phyloP scores from a whole-genome alignment of 2,113 vertebrate species.

The Paralichthys olivaceus region DNA sequence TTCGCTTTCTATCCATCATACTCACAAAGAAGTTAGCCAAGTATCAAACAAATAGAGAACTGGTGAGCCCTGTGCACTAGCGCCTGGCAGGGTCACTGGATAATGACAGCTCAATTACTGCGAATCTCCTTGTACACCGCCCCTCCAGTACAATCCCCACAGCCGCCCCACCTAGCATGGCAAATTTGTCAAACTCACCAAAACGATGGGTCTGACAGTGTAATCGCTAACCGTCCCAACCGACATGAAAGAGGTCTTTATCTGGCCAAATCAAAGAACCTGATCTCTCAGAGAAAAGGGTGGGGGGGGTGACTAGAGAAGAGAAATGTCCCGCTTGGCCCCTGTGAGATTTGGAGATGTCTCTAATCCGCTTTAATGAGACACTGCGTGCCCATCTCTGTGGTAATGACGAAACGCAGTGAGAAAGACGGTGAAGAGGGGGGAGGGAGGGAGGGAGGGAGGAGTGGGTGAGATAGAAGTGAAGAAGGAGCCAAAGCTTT shows the following conservation, averaged over 20 bases:
- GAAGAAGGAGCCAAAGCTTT: constrained; percentile 79
- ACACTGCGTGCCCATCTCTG: constrained; percentile 81
- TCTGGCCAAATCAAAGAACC: constrained; percentile 82
- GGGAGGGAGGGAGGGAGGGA: constrained; percentile 49
- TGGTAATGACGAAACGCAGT: constrained; percentile 73
- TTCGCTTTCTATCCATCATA: constrained; percentile 74
- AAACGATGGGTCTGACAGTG: constrained; percentile 79
- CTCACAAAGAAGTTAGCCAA: constrained; percentile 86
- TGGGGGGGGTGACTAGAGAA: constrained; percentile 32
- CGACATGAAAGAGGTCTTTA: constrained; percentile 83
- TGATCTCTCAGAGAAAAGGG: constrained; percentile 75
- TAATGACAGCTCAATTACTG: constrained; percentile 88
- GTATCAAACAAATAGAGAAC: constrained; percentile 88
- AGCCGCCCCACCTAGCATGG: constrained; percentile 64
- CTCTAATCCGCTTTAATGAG: constrained; percentile 82
- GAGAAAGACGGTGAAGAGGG: constrained; percentile 55
- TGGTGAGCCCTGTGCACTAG: constrained; percentile 63
- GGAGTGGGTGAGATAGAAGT: constrained; percentile 62
- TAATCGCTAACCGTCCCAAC: constrained; percentile 81
- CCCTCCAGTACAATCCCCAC: constrained; percentile 43
- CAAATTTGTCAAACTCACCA: constrained; percentile 81
- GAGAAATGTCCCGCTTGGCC: constrained; percentile 64
- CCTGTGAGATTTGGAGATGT: constrained; percentile 69
- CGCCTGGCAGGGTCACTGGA: constrained; percentile 77
- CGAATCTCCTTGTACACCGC: constrained; percentile 75